Conservation (phyloP, 2,113 vertebrate species). For the Pelecanus crispus region DNA sequence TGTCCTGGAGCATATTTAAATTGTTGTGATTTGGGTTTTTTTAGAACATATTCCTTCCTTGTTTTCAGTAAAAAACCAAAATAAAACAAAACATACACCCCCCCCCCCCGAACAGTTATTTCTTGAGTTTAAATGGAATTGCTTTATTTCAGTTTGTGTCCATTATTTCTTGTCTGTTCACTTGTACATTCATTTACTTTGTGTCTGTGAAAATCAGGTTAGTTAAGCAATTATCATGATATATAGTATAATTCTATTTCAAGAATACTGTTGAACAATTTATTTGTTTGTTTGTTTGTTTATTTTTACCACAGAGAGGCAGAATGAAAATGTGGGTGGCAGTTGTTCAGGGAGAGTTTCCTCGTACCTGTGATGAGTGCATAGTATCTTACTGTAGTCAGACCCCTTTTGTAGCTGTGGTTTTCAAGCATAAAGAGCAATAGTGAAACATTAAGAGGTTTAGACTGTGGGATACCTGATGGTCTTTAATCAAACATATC, state of each 20-base stretch:
- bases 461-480: background rate
- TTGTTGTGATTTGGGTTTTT: background rate
- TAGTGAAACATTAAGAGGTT: background rate
- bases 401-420: background rate
- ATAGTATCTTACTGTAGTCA: background rate
- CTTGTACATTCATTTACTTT: background rate
- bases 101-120: no score
- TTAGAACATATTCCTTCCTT: background rate
- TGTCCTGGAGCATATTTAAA: background rate
- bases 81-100: background rate
- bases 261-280: background rate
- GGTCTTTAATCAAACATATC: background rate
- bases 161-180: background rate
- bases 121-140: background rate
- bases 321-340: background rate
- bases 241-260: background rate
- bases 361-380: background rate
- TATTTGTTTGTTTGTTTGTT: background rate
- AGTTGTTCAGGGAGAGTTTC: background rate
- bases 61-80: background rate
- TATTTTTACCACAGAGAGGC: background rate
- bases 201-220: background rate
- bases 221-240: background rate
- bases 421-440: background rate
- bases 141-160: background rate